Percentiles rank a stretch among this genome's conserved stretches.
phyloP scores from a whole-genome alignment of 2,797 vertebrate species.

The Cyprinella venusta region DNA sequence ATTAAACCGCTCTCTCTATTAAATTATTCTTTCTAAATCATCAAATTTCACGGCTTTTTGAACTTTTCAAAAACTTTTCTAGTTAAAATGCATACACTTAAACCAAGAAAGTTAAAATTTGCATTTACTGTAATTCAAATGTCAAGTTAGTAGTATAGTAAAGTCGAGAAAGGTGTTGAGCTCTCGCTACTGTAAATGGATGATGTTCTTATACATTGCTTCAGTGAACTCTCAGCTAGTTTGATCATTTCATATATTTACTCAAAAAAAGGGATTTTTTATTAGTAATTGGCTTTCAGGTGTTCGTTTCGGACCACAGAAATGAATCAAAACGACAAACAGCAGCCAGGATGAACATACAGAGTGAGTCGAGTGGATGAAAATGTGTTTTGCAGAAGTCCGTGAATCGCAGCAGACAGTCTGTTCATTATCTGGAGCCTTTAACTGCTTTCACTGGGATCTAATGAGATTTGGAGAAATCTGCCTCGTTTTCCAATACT shows the following conservation, averaged over 20 bases:
- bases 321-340: background rate
- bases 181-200: background rate
- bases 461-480: conserved; percentile 17
- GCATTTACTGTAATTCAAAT: background rate
- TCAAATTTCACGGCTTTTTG: no score
- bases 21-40: no score
- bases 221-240: background rate
- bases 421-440: conserved; percentile 20
- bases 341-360: background rate
- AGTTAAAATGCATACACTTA: background rate
- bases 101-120: background rate
- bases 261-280: background rate
- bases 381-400: background rate
- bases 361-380: background rate
- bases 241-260: background rate
- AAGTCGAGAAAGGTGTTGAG: background rate
- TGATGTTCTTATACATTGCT: background rate
- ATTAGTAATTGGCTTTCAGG: background rate
- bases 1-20: no score
- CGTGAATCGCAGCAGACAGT: background rate
- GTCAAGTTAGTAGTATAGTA: background rate
- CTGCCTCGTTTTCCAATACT: conserved; percentile 8
- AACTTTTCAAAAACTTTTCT: background rate
- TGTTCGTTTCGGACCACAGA: background rate
- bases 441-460: background rate